Evolutionary conservation across 2,113 vertebrate genomes (phyloP).

Genomic region (Paradoxurus hermaphroditus): DNA sequence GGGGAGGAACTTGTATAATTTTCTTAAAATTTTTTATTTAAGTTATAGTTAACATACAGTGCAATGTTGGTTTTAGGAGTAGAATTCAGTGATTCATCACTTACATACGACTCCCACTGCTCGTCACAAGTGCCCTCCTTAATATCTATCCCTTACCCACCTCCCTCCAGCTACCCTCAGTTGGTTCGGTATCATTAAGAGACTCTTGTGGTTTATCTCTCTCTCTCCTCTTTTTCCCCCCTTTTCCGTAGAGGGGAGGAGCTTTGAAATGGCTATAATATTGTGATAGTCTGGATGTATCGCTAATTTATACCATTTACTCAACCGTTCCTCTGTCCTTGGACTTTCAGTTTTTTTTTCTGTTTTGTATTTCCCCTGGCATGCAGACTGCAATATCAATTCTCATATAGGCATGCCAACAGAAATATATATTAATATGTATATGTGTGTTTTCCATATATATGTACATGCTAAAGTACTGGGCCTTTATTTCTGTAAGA

Average conservation of each 20-base stretch:
- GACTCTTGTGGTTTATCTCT: too few relatives aligned
- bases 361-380: neutral
- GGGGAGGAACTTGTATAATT: neutral
- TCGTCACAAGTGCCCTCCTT: too few relatives aligned
- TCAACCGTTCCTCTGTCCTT: neutral
- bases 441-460: neutral
- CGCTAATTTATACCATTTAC: neutral
- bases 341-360: neutral
- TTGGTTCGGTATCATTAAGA: too few relatives aligned
- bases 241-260: neutral
- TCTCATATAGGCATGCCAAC: neutral
- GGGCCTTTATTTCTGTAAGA: neutral
- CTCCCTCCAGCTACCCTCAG: too few relatives aligned
- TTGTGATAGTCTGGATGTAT: neutral
- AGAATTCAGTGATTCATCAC: too few relatives aligned
- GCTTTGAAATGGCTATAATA: conserved; percentile 27
- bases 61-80: too few relatives aligned
- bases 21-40: too few relatives aligned
- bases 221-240: too few relatives aligned
- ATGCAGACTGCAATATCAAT: neutral
- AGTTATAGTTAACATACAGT: too few relatives aligned
- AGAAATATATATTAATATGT: neutral
- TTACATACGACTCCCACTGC: too few relatives aligned
- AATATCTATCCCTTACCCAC: too few relatives aligned
- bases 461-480: neutral